Evolutionary conservation across 2,888 invertebrate genomes (phyloP), one percentile per base, ranked within the genome.

Genomic region (Toxonevra muliebris): DNA sequence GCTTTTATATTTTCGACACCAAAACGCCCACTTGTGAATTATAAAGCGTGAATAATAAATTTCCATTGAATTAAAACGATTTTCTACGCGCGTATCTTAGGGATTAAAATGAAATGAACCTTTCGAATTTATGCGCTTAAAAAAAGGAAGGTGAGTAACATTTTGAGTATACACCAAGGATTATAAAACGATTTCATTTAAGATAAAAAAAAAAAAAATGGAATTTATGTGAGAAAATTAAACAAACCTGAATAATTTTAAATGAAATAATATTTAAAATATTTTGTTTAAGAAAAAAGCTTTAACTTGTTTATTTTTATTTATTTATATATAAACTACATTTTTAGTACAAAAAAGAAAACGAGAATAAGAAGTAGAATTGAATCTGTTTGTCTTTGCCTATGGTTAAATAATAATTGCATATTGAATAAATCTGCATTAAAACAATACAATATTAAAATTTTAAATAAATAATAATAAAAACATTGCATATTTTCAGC

Each of bases 171-270:
- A 30, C 3, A 30, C 30, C 30, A 30, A 30, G 7, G 30, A 30
- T 7, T 30, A 30, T 30, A 30, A 7, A 30, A 7, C 30, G 30
- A 2, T 30, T 30, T 30, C 30, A 4, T 7, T 30, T 30, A 30
- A 30, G 30, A 30, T 30, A 4, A 4, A 2, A 2, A 30, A 30
- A n/a, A 30, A 4, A 57, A 52, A 9, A 7, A 7, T 8, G 50
- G 17, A 58, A 58, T 50, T 58, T 65, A 64, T 64, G 48, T 55
- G 55, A 13, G 48, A 48, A 55, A n/a, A 30, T 55, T 40, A n/a
- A 42, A 11, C n/a, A 12, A 17, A 53, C 19, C 40, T 0, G 30
- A 40, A 48, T 30, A n/a, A 20, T 20, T 48, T n/a, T 20, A 59
- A 59, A 54, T 54, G 19, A 55, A 55, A 55, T 55, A 40, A 30